Evolutionary conservation across 2,888 invertebrate species (phyloP).

Genomic region (Oscheius sp.): DNA sequence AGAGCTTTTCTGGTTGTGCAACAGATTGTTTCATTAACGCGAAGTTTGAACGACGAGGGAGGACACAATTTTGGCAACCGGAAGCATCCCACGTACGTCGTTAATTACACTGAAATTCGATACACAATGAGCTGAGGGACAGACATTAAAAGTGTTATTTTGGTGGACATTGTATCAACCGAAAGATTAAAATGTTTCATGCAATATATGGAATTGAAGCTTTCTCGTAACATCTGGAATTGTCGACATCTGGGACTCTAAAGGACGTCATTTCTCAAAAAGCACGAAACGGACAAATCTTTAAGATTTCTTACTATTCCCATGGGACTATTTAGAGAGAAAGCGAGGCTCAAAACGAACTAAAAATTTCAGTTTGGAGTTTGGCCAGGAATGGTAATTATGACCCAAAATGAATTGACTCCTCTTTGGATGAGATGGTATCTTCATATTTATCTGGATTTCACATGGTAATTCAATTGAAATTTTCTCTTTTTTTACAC

Average conservation of each 20-base stretch:
- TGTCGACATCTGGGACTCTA: background rate
- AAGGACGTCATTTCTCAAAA: background rate
- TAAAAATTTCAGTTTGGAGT: slow-evolving; percentile 51
- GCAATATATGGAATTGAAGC: background rate
- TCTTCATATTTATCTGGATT: slow-evolving; percentile 58
- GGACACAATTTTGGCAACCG: slow-evolving; percentile 17
- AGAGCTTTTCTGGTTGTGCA: background rate
- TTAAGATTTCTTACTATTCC: background rate
- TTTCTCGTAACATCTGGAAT: no score
- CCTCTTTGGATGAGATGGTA: slow-evolving; percentile 45
- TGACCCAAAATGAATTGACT: slow-evolving; percentile 52
- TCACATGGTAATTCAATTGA: slow-evolving; percentile 58
- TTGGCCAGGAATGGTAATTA: slow-evolving; percentile 60
- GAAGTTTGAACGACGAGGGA: background rate
- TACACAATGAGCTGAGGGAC: background rate
- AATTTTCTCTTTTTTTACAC: no score
- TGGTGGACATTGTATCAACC: background rate
- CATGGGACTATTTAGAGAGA: background rate
- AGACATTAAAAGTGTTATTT: background rate
- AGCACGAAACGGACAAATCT: background rate
- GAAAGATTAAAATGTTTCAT: background rate
- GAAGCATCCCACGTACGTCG: slow-evolving; percentile 17
- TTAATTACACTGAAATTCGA: slow-evolving; percentile 21
- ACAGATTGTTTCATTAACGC: slow-evolving; percentile 16
- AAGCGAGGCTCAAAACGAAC: background rate